Evolutionary conservation across 1,140 invertebrate species (phyloP), one percentile per base, ranked within the genome.

Genomic region (Lucilia cuprina): DNA sequence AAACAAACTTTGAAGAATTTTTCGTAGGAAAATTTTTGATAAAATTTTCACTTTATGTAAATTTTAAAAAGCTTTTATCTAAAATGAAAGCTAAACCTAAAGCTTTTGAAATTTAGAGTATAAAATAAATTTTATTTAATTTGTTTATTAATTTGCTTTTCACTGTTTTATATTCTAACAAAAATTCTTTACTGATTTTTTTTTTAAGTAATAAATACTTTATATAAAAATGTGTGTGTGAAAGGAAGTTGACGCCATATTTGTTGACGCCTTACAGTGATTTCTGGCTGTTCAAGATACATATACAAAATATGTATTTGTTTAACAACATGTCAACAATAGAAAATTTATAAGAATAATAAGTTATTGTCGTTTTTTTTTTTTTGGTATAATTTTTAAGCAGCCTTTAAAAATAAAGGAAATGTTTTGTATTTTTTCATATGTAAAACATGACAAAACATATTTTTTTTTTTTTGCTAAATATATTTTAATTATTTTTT

Each of bases 291-390:
- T 19, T 47, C 47, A 1, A 47, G 2, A 21, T 70, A n/a, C n/a
- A n/a, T n/a, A n/a, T n/a, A n/a, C n/a, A n/a, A n/a, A n/a, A n/a
- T n/a, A n/a, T n/a, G n/a, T n/a, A 21, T 19, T 21, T 78, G 75
- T 78, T 78, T 78, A 78, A 78, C 75, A 78, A 78, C 35, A 78
- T 78, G 75, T 78, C 75, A 78, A 78, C 75, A 78, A 14, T 60
- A 60, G 55, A n/a, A 60, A 60, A 60, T 60, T 60, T 60, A 35
- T 75, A 75, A 75, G 25, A 75, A 75, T 35, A 78, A 78, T 78
- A 78, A 78, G 25, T 78, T 47, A 78, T 47, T 12, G 25, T 30
- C 9, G 25, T 34, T 77, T 34, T 35, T 25, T 13, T 13, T 35
- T 19, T 41, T 47, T 47, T 47, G 49, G 34, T 78, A 47, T 47